Conservation (phyloP, 2,113 vertebrate genomes). For the Oncorhynchus gorbuscha region DNA sequence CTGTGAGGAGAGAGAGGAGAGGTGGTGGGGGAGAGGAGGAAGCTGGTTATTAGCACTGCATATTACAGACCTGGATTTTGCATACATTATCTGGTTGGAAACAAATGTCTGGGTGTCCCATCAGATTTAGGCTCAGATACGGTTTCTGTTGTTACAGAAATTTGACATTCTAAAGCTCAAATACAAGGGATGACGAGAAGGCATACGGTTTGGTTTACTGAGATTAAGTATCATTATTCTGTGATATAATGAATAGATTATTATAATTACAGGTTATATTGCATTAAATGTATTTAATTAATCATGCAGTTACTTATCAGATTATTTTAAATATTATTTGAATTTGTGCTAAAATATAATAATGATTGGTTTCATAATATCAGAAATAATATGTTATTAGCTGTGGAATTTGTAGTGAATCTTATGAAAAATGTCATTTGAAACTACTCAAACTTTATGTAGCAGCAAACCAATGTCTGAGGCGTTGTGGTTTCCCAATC, state of each 20-base stretch:
- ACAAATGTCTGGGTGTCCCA: not conserved
- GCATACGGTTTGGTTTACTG: not conserved
- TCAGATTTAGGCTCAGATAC: not conserved
- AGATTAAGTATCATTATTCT: not conserved
- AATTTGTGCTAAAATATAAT: no score
- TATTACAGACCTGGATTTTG: not conserved
- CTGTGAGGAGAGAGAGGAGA: not conserved
- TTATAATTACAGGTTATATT: not conserved
- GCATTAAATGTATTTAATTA: no score
- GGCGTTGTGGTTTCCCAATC: conserved; percentile 4
- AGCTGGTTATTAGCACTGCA: not conserved
- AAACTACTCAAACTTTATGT: conserved; percentile 25
- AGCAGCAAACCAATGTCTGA: not conserved
- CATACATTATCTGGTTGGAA: conserved; percentile 18
- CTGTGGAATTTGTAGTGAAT: not conserved
- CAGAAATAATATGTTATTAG: not conserved
- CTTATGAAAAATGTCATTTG: conserved; percentile 21
- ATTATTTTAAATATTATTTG: no score
- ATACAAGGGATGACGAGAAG: not conserved
- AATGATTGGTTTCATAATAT: no score
- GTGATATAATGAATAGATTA: not conserved
- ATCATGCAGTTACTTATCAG: no score
- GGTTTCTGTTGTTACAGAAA: not conserved
- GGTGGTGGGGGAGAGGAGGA: not conserved
- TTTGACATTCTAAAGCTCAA: not conserved